phyloP scores from a whole-genome alignment of 2,888 invertebrate genomes.

The Drosophila kambysellisi region DNA sequence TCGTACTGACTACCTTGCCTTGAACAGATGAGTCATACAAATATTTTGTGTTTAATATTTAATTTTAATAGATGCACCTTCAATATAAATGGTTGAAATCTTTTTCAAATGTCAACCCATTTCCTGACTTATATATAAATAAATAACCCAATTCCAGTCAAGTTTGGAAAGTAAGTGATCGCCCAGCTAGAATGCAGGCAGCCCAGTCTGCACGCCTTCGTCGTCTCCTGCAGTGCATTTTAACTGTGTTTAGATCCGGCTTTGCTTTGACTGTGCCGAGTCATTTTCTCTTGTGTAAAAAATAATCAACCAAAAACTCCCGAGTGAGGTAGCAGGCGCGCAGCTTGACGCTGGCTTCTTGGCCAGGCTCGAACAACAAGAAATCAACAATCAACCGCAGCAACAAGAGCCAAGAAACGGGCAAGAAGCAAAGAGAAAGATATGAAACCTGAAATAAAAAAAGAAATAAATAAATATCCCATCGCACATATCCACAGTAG shows the following conservation, averaged over 20 bases:
- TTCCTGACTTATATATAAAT: background rate
- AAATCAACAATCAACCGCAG: slow-evolving; percentile 42
- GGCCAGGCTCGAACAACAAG: slow-evolving; percentile 46
- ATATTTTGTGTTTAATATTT: background rate
- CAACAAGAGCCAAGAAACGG: slow-evolving; percentile 47
- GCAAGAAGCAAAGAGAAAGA: slow-evolving; percentile 27
- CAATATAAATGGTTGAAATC: background rate
- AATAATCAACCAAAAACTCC: slow-evolving; percentile 37
- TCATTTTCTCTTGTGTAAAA: slow-evolving; percentile 61
- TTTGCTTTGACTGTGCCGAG: slow-evolving; percentile 51
- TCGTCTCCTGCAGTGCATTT: slow-evolving; percentile 26
- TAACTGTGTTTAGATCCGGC: slow-evolving; percentile 64
- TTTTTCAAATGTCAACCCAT: background rate
- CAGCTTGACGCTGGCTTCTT: slow-evolving; percentile 65
- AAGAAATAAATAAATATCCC: slow-evolving; percentile 21
- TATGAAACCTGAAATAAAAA: slow-evolving; percentile 13
- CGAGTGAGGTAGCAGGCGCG: slow-evolving; percentile 48
- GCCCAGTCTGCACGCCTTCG: slow-evolving; percentile 34
- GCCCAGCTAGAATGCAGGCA: slow-evolving; percentile 55
- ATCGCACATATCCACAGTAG: slow-evolving; percentile 17
- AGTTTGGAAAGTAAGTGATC: slow-evolving; percentile 63
- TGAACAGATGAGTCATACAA: slow-evolving; percentile 30
- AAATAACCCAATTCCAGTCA: slow-evolving; percentile 41
- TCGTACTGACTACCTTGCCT: slow-evolving; percentile 61
- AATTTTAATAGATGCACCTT: background rate